These are phyloP conservation scores for Trichogramma evanescens DNA, from an alignment of 2,888 invertebrate species.

Conservation along the genomic window DNA sequence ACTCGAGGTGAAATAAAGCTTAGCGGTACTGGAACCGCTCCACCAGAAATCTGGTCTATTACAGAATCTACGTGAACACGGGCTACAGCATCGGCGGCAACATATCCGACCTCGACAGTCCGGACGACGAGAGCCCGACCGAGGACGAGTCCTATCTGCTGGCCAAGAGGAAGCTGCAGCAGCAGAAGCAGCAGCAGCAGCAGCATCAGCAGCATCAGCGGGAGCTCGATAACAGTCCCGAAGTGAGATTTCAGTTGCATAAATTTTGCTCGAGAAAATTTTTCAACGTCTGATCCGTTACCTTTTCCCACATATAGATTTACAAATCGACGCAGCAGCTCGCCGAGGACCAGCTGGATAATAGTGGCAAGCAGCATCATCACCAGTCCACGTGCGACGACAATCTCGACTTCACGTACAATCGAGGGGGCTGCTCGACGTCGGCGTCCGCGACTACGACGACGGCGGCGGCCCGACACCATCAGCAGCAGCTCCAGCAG, in stretches of 20 bases:
- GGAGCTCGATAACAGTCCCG: constrained; percentile 31
- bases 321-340: constrained; percentile 21
- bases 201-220: constrained; percentile 27
- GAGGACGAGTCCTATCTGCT: not conserved
- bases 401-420: constrained; percentile 25
- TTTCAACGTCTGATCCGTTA: too few species aligned
- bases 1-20: constrained; percentile 9
- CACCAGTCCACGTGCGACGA: constrained; percentile 20
- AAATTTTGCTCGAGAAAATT: not conserved
- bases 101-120: constrained; percentile 63
- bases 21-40: constrained; percentile 5
- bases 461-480: not conserved
- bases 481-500: not conserved
- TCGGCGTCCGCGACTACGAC: not conserved
- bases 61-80: constrained; percentile 75
- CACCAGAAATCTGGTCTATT: constrained; percentile 35
- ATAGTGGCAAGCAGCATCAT: constrained; percentile 16
- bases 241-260: constrained; percentile 29
- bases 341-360: constrained; percentile 1
- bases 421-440: constrained; percentile 7
- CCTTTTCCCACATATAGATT: not conserved
- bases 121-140: constrained; percentile 54
- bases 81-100: constrained; percentile 48
- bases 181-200: constrained; percentile 26
- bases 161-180: constrained; percentile 29